Conservation (phyloP, 2,888 invertebrate genomes). For the Nebria salina region DNA sequence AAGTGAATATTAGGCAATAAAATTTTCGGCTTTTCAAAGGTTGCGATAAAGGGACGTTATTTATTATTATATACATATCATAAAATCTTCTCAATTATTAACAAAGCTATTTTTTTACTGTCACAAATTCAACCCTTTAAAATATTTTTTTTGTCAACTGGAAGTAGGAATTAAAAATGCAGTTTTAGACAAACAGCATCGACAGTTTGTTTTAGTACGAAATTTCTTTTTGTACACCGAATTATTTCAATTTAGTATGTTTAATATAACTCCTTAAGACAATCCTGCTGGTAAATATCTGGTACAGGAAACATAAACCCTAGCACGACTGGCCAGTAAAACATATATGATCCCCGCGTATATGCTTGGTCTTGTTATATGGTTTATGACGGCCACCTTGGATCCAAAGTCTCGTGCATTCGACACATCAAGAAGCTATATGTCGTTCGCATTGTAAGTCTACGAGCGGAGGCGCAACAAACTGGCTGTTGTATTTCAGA, state of each 20-base stretch:
- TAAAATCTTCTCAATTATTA: background rate
- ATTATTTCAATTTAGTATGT: too few relatives aligned
- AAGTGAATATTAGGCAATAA: slow-evolving; percentile 26
- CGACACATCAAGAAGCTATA: slow-evolving; percentile 30
- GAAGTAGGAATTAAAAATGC: too few relatives aligned
- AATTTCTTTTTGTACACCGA: too few relatives aligned
- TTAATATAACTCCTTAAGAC: slow-evolving; percentile 8
- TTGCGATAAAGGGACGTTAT: slow-evolving; percentile 19
- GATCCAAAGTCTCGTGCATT: slow-evolving; percentile 22
- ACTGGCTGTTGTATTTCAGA: slow-evolving; percentile 27
- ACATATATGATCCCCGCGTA: background rate
- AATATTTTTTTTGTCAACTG: too few relatives aligned
- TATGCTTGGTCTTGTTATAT: background rate
- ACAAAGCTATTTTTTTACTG: background rate
- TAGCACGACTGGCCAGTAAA: background rate
- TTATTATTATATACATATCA: slow-evolving; percentile 3
- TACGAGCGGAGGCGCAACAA: slow-evolving; percentile 14
- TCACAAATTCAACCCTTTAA: background rate
- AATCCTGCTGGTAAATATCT: background rate
- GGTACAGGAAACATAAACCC: background rate
- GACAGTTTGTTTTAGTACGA: too few relatives aligned
- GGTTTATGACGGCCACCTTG: slow-evolving; percentile 41
- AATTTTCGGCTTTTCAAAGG: slow-evolving; percentile 19
- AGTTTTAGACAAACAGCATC: too few relatives aligned
- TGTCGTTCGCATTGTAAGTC: background rate